These are phyloP conservation scores for Tetheella fluctuosa DNA, from an alignment of 2,888 invertebrate species.

Conservation along the genomic window DNA sequence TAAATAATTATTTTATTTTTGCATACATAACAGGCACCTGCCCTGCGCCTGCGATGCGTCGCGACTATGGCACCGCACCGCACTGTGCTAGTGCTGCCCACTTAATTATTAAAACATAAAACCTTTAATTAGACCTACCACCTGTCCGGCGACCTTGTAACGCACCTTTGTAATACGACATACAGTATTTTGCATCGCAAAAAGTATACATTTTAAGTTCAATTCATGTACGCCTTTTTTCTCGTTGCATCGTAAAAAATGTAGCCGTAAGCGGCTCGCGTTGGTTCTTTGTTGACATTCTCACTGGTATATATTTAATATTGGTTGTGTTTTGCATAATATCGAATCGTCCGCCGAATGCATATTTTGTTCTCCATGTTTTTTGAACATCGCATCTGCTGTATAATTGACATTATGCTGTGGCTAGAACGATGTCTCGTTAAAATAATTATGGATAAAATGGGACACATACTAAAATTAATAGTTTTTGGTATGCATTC, in stretches of 20 bases:
- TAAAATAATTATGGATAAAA: slow-evolving; percentile 12
- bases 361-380: slow-evolving; percentile 11
- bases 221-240: slow-evolving; percentile 53
- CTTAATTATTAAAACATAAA: slow-evolving; percentile 83
- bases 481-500: slow-evolving; percentile 4
- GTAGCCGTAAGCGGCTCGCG: slow-evolving; percentile 41
- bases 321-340: slow-evolving; percentile 56
- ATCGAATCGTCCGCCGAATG: slow-evolving; percentile 15
- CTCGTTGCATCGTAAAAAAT: slow-evolving; percentile 47
- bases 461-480: not conserved
- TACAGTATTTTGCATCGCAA: slow-evolving; percentile 75
- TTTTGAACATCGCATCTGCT: slow-evolving; percentile 13
- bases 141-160: slow-evolving; percentile 74
- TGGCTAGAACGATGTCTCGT: not conserved
- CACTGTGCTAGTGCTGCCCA: slow-evolving; percentile 52
- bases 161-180: slow-evolving; percentile 78
- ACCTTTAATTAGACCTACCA: slow-evolving; percentile 79
- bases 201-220: slow-evolving; percentile 69
- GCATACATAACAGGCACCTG: slow-evolving; percentile 75
- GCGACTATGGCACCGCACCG: slow-evolving; percentile 26
- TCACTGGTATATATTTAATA: slow-evolving; percentile 48
- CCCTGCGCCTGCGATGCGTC: slow-evolving; percentile 27
- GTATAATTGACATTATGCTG: not conserved
- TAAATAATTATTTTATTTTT: slow-evolving; percentile 79
- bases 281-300: slow-evolving; percentile 58